Evolutionary conservation across 2,797 vertebrate genomes (phyloP), one percentile per base, ranked within the genome.

Genomic region (Pempheris klunzingeri): DNA sequence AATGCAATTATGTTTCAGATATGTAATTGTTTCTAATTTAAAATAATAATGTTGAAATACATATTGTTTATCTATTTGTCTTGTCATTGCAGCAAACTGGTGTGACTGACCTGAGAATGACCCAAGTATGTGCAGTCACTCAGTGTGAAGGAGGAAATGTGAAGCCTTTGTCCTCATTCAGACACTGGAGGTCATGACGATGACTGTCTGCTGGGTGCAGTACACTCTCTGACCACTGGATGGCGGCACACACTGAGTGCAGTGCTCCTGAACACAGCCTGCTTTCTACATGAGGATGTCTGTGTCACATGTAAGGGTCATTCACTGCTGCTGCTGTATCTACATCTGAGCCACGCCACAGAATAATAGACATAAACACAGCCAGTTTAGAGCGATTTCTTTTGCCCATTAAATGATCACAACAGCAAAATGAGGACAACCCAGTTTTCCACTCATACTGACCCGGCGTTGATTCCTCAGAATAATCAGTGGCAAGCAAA

Each of bases 201-300:
- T 41, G 49, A 28, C 28, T 65, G n/a, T 13, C 13, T 41, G 30
- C 2, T 6, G 7, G 9, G 0, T 64, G 74, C 82, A 74, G 14
- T 11, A 4, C n/a, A 13, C 1, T 0, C 0, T 10, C 2, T 58
- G 26, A 0, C 46, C 87, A 71, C 58, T 52, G 76, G 91, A 61
- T 79, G 75, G 65, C 63, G 71, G 61, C 49, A 87, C 13, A 50
- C 64, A 53, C 49, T 12, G 38, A 69, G 7, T 9, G 12, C 49
- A 34, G 17, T 26, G 7, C 50, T 14, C 15, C 20, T 7, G 6
- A 47, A 43, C 17, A 13, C 47, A 67, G 32, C 47, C 47, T 47
- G 59, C 41, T 44, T 41, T 26, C 17, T 5, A 1, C 15, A 32
- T 36, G 18, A 39, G 50, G 22, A 26, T 18, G 7, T 63, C 3